A percentile compares a stretch with the other conserved stretches of the same genome.
Evolutionary conservation across 2,113 vertebrate species (phyloP).

Genomic region (Tenrec ecaudatus): DNA sequence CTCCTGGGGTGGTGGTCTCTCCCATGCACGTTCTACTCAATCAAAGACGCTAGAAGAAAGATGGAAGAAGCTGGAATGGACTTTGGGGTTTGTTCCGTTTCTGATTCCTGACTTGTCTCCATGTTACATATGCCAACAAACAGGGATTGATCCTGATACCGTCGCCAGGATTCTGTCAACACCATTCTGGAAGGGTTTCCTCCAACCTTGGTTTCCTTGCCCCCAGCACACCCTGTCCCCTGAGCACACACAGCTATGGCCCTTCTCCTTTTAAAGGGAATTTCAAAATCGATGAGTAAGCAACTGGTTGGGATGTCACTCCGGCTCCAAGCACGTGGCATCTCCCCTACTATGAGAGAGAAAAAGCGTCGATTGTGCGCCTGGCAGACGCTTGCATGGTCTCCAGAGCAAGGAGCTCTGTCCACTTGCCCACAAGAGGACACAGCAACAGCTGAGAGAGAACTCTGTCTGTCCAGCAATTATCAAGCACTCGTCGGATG

Average conservation of each 20-base stretch:
- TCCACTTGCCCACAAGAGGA: constrained; percentile 61
- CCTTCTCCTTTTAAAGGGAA: neutral
- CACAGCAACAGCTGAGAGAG: constrained; percentile 57
- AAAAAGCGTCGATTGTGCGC: constrained; percentile 38
- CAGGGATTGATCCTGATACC: neutral
- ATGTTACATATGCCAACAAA: neutral
- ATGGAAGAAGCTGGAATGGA: neutral
- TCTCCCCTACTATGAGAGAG: neutral
- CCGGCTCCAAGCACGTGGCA: neutral
- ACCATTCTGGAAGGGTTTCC: neutral
- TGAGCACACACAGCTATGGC: neutral
- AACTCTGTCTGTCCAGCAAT: constrained; percentile 61
- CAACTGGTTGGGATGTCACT: neutral
- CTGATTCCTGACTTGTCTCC: neutral
- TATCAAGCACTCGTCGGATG: constrained; percentile 57
- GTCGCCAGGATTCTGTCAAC: neutral
- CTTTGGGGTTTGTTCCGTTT: neutral
- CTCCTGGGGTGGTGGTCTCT: too few species aligned
- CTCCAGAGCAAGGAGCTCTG: constrained; percentile 50
- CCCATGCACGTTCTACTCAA: too few species aligned
- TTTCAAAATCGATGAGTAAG: neutral
- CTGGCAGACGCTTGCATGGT: constrained; percentile 59
- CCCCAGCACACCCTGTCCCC: neutral
- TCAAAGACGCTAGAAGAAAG: neutral
- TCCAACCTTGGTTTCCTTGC: neutral